phyloP scores from a whole-genome alignment of 1,140 invertebrate genomes.

The Orius insidiosus region DNA sequence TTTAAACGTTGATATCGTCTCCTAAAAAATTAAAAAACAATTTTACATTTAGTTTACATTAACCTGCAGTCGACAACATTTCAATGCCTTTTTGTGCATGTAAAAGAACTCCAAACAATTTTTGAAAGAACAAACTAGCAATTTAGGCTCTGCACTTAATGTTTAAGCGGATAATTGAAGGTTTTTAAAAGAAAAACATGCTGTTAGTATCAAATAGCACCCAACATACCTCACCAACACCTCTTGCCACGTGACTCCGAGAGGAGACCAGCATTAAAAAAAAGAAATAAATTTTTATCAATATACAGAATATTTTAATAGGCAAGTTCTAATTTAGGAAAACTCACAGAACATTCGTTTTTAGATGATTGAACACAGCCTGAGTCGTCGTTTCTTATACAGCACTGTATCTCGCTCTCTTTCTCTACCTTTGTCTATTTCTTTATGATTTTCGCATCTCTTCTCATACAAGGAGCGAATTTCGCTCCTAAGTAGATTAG shows the following conservation, averaged over 20 bases:
- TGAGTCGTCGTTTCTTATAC: conserved; percentile 89
- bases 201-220: background rate
- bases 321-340: too few relatives aligned
- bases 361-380: conserved; percentile 94
- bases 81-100: too few relatives aligned
- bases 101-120: too few relatives aligned
- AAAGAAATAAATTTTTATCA: conserved; percentile 11
- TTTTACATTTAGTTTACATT: too few relatives aligned
- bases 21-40: conserved; percentile 35
- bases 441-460: conserved; percentile 76
- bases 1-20: conserved; percentile 87
- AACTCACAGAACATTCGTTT: conserved; percentile 86
- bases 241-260: conserved; percentile 31
- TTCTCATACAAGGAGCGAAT: conserved; percentile 95
- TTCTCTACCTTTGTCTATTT: conserved; percentile 67
- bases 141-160: too few relatives aligned
- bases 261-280: conserved; percentile 19
- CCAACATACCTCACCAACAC: conserved; percentile 36
- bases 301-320: background rate
- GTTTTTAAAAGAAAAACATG: too few relatives aligned
- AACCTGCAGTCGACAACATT: too few relatives aligned
- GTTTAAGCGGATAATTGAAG: too few relatives aligned
- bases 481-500: conserved; percentile 96
- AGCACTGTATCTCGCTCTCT: conserved; percentile 87
- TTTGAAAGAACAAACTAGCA: too few relatives aligned